Percentiles rank a stretch among this genome's conserved stretches.
phyloP scores from a whole-genome alignment of 2,888 invertebrate species.

The Dicyrtomina minuta region DNA sequence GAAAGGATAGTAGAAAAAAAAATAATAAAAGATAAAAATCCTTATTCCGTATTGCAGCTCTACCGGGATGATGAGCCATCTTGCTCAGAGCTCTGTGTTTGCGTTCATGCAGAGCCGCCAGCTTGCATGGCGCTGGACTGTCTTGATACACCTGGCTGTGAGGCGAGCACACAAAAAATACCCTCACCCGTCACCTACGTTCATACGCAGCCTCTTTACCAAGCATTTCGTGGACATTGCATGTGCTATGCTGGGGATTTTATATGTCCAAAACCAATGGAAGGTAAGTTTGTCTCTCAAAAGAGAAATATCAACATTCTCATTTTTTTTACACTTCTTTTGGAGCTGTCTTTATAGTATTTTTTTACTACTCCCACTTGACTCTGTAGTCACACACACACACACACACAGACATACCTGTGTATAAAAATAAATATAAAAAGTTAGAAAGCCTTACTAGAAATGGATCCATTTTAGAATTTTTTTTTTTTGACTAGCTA shows the following conservation, averaged over 20 bases:
- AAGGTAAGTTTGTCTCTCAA: too few relatives aligned
- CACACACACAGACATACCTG: neutral
- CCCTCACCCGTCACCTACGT: conserved; percentile 71
- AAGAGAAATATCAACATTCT: neutral
- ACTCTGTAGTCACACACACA: neutral
- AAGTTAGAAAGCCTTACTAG: too few relatives aligned
- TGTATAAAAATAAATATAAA: neutral
- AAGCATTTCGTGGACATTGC: conserved; percentile 83
- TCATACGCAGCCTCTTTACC: conserved; percentile 86
- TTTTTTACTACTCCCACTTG: neutral
- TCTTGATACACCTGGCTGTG: conserved; percentile 81
- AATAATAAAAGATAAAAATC: neutral
- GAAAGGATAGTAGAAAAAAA: too few relatives aligned
- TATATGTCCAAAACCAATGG: conserved; percentile 84
- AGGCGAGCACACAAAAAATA: conserved; percentile 64
- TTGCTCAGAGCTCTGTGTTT: conserved; percentile 87
- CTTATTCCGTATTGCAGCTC: conserved; percentile 62
- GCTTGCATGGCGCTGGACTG: conserved; percentile 77
- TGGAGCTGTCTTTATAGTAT: neutral
- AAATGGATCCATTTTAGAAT: too few relatives aligned
- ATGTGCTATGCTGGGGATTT: conserved; percentile 88
- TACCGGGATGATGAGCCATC: conserved; percentile 83
- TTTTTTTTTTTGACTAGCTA: too few relatives aligned
- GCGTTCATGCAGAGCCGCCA: conserved; percentile 73
- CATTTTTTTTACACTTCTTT: too few relatives aligned